Percentiles rank a stretch among this genome's conserved stretches.
phyloP scores from a whole-genome alignment of 2,797 vertebrate species.

The Chelonia mydas region DNA sequence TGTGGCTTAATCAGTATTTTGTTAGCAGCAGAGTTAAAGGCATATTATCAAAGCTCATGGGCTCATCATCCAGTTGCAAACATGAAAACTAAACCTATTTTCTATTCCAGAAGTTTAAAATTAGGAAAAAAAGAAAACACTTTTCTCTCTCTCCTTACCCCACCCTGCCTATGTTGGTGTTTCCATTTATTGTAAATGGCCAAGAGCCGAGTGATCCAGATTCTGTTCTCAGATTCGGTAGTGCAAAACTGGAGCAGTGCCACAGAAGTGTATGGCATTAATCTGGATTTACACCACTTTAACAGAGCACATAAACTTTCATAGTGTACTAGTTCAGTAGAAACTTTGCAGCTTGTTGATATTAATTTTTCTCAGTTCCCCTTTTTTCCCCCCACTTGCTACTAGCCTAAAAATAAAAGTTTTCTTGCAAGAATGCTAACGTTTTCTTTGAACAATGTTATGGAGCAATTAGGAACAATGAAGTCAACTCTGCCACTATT shows the following conservation, averaged over 20 bases:
- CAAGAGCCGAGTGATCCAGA: background rate
- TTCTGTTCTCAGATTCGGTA: background rate
- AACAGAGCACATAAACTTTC: background rate
- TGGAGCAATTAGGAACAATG: background rate
- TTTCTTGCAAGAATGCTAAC: background rate
- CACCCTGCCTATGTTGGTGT: constrained; percentile 9
- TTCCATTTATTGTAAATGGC: background rate
- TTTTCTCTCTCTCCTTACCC: background rate
- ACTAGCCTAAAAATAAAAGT: background rate
- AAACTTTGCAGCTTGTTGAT: constrained; percentile 43
- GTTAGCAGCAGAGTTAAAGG: constrained; percentile 60
- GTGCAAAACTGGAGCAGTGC: background rate
- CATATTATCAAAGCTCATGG: constrained; percentile 8
- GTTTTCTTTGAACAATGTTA: background rate
- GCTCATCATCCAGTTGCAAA: constrained; percentile 34
- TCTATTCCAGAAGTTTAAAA: background rate
- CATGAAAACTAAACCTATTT: constrained; percentile 43
- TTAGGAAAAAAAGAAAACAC: background rate
- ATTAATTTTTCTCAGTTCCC: constrained; percentile 46
- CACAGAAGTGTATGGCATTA: background rate
- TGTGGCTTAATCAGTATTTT: constrained; percentile 56
- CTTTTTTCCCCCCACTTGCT: constrained; percentile 35
- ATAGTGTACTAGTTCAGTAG: constrained; percentile 21
- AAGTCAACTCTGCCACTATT: background rate
- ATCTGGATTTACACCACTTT: background rate